Evolutionary conservation across 2,888 invertebrate genomes (phyloP), one percentile per base, ranked within the genome.

Genomic region (Bedellia somnulentella): DNA sequence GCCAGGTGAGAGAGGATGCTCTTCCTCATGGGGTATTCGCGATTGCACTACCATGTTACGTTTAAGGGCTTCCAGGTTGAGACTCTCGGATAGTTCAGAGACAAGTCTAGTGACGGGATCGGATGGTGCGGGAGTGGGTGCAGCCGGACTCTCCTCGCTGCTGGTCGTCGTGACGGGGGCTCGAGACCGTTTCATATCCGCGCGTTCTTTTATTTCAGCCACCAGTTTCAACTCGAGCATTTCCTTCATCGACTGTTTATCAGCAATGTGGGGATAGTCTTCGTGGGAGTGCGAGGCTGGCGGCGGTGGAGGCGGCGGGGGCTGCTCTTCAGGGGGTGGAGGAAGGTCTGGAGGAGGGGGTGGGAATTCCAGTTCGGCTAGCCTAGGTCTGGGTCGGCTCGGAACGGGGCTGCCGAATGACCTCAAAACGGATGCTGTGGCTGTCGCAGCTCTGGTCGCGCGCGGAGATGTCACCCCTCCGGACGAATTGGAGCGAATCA

Each of bases 401-500:
- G 89, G 81, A 32, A 85, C 86, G 5, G 89, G 88, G 52, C 85
- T 87, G 33, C 82, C 82, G 42, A 83, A 64, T 35, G 83, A 81
- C 38, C 81, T 71, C n/a, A 81, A 78, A 25, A 55, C 44, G 10
- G 25, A 35, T 31, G 18, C 47, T 44, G 45, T 58, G 45, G 34
- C 64, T 46, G 36, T 57, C 78, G 46, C 81, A 44, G 28, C 61
- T 40, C 50, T 50, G 2, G 71, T 61, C 3, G 60, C 78, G 40
- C 47, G 79, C 44, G 59, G 71, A 3, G 50, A 46, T 1, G 85
- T 85, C 6, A 88, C 88, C 5, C 91, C 91, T 27, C 90, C 87
- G 0, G 91, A 91, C 0, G 91, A 91, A 61, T 92, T 93, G 47
- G 90, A 91, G 22, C 92, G 81, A 36, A 89, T 92, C 92, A 93